These are phyloP conservation scores for Mystacornis crossleyi DNA, from an alignment of 2,113 vertebrate species.

Conservation along the genomic window DNA sequence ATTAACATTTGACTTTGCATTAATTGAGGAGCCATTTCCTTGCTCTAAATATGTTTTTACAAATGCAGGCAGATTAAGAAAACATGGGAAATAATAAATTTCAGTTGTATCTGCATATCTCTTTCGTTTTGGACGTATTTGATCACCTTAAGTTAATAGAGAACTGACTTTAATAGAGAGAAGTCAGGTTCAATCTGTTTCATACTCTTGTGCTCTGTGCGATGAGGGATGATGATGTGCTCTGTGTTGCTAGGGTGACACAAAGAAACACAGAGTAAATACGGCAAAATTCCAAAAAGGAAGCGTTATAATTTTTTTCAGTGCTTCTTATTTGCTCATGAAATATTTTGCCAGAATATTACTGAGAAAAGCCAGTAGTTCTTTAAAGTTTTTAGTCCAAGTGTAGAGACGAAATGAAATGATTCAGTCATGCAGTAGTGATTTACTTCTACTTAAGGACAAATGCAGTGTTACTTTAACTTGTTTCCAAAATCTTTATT, in stretches of 20 bases:
- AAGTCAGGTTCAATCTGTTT: neutral
- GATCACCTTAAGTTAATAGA: neutral
- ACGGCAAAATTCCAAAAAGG: neutral
- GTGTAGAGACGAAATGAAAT: neutral
- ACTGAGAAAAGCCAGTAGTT: conserved; percentile 1
- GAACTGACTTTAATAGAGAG: neutral
- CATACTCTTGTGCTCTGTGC: neutral
- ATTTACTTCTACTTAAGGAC: conserved; percentile 6
- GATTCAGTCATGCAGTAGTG: neutral
- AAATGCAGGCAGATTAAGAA: neutral
- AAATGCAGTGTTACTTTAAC: neutral
- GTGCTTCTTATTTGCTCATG: neutral
- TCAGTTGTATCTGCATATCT: neutral
- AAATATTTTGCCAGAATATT: conserved; percentile 31
- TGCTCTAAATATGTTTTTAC: neutral
- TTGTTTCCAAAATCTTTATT: neutral
- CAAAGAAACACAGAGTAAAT: neutral
- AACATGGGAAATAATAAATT: neutral
- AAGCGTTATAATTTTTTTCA: neutral
- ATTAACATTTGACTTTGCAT: neutral
- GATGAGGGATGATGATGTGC: neutral
- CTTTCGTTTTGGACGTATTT: neutral
- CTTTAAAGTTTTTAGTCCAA: neutral
- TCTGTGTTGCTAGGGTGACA: conserved; percentile 24
- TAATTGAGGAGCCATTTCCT: neutral